Base-by-base conservation (phyloP, 2,113 vertebrate species). In the Serinus canaria region DNA sequence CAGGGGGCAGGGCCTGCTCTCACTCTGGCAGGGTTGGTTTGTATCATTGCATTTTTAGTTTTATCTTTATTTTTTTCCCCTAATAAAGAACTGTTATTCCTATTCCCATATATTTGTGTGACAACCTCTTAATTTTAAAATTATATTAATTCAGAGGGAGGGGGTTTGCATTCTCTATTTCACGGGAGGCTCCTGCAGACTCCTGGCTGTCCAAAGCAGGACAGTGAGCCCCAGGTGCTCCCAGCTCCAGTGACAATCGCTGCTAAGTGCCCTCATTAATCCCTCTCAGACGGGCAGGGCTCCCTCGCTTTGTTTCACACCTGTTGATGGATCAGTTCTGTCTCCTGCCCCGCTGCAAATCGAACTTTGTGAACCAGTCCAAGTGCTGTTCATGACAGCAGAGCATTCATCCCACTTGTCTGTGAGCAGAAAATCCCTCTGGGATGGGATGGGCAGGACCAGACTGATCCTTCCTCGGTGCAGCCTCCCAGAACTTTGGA, bases 311-410 rank as follows among this genome's bases (percentile, higher is more conserved):
- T 43, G 16, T 19, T 60, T 23, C 11, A 3, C 11, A 14, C 24
- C 41, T 21, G 16, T 1, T 2, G 33, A 30, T 25, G 1, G 52
- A 31, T 31, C n/a, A 20, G 3, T 13, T 12, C 15, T 20, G 21
- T 9, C 25, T 79, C 58, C 58, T 60, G 58, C 58, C 58, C 58
- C 13, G 28, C 41, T 23, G 41, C 37, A 22, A 47, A 56, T 28
- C 7, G 41, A 43, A 28, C 52, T 6, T 15, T 3, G 19, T 28
- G 14, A 12, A 64, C 50, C 20, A 1, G 44, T 70, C 19, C 13
- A 25, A 8, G 24, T 10, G 6, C 3, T 11, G 14, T 1, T 18
- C 0, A 0, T 22, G 17, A 14, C 12, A 3, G 9, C 44, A 39
- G 41, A 74, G 46, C 20, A 13, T 20, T 70, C 39, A 31, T 15